These are phyloP conservation scores for Lagopus muta DNA, from an alignment of 2,113 vertebrate species.

Conservation along the genomic window DNA sequence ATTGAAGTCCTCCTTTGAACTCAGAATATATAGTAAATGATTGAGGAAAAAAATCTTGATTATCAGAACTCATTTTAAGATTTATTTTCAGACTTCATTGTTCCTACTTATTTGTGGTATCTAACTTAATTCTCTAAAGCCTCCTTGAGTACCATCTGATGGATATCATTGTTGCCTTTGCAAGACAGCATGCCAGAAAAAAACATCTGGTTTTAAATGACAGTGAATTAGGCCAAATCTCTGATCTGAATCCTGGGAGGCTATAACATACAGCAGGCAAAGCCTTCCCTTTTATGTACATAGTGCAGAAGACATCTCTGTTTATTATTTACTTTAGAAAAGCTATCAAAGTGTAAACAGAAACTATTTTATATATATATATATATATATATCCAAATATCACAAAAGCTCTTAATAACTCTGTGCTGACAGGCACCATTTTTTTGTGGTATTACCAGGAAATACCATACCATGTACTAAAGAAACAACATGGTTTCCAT, in stretches of 20 bases:
- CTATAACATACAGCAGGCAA: not conserved
- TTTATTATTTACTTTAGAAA: slow-evolving; percentile 53
- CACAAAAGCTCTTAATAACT: not conserved
- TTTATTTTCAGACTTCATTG: slow-evolving; percentile 40
- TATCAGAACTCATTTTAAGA: not conserved
- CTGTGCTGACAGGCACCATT: slow-evolving; percentile 2
- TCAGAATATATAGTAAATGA: not conserved
- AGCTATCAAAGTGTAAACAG: slow-evolving; percentile 39
- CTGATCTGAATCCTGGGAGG: slow-evolving; percentile 47
- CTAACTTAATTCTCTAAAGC: slow-evolving; percentile 14
- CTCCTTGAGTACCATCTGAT: slow-evolving; percentile 43
- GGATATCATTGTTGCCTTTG: slow-evolving; percentile 44
- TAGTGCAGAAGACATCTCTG: slow-evolving; percentile 22
- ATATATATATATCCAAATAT: not conserved
- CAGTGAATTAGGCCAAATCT: slow-evolving; percentile 45
- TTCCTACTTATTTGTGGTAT: slow-evolving; percentile 18
- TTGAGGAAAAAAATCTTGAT: slow-evolving; percentile 30
- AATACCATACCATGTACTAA: not conserved
- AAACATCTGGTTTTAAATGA: slow-evolving; percentile 64
- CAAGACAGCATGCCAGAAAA: slow-evolving; percentile 46
- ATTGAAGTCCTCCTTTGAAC: slow-evolving; percentile 11
- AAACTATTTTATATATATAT: not conserved
- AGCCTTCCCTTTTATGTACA: slow-evolving; percentile 25
- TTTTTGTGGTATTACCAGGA: slow-evolving; percentile 16
- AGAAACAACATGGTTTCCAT: not conserved